Percentiles rank a stretch among this genome's conserved stretches.
Evolutionary conservation across 1,140 invertebrate species (phyloP).

Genomic region (Philopotamus ludificatus): DNA sequence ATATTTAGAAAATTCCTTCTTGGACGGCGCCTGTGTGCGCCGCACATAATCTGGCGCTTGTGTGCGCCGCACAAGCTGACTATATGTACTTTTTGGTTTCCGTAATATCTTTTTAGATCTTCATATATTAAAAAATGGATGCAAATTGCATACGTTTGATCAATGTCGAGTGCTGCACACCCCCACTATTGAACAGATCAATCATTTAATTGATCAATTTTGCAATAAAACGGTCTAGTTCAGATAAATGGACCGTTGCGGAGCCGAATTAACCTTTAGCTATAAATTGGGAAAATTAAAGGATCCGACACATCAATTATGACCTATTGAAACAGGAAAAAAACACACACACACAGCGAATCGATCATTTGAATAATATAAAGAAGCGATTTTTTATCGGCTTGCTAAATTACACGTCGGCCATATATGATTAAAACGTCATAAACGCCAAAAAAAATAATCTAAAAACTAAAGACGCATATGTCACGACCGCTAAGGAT

Average conservation of each 20-base stretch:
- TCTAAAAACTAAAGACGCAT: background rate
- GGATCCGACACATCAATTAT: constrained; percentile 28
- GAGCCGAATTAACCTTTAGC: constrained; percentile 28
- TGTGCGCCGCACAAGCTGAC: no score
- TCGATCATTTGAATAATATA: background rate
- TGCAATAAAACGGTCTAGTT: constrained; percentile 9
- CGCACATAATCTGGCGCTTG: no score
- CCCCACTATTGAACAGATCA: no score
- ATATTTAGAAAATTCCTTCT: no score
- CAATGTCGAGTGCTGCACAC: no score
- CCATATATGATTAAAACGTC: background rate
- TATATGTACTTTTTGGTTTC: no score
- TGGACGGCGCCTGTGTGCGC: no score
- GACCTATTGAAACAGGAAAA: background rate
- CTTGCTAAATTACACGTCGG: background rate
- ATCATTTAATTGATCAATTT: constrained; percentile 12
- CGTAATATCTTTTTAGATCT: no score
- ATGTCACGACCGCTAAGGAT: background rate
- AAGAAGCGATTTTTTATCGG: no score
- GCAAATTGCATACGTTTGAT: no score
- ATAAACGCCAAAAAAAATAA: background rate
- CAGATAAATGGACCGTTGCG: background rate
- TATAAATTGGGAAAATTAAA: constrained; percentile 28
- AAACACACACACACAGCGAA: background rate
- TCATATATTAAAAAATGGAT: no score